Evolutionary conservation across 1,140 invertebrate genomes (phyloP).

Genomic region (Leptopilina clavipes): DNA sequence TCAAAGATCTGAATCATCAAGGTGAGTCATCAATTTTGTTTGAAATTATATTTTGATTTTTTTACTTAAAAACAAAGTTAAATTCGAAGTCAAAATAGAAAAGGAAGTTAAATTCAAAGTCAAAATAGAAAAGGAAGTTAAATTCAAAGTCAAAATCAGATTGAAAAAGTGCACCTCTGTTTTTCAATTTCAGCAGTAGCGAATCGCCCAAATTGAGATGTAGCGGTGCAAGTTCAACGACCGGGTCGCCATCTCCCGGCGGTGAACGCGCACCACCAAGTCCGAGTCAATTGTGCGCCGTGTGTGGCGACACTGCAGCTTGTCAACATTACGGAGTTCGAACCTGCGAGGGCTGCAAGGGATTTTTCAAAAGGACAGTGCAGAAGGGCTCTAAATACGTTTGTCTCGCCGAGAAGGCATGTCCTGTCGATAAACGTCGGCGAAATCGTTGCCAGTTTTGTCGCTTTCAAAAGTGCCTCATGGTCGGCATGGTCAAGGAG

Average conservation of each 20-base stretch:
- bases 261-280: slow-evolving; percentile 80
- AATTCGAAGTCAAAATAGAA: no score
- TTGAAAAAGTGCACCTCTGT: no score
- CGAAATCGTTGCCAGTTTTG: slow-evolving; percentile 99
- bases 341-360: slow-evolving; percentile 98
- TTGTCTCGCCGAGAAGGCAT: slow-evolving; percentile 97
- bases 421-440: slow-evolving; percentile 98
- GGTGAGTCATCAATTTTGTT: no score
- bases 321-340: slow-evolving; percentile 99
- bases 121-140: no score
- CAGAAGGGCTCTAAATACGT: slow-evolving; percentile 99
- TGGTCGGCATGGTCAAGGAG: slow-evolving; percentile 99
- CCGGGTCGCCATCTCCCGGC: slow-evolving; percentile 66
- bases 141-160: not conserved
- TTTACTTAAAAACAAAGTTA: no score
- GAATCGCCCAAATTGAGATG: slow-evolving; percentile 73
- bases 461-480: slow-evolving; percentile 98
- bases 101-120: no score
- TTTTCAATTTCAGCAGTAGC: slow-evolving; percentile 60
- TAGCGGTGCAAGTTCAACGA: slow-evolving; percentile 55
- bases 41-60: no score
- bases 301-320: slow-evolving; percentile 98
- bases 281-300: slow-evolving; percentile 94
- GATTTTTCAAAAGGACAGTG: slow-evolving; percentile 96
- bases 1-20: slow-evolving; percentile 85